Percentiles rank a stretch among this genome's conserved stretches.
These are phyloP conservation scores for Parus major DNA, from an alignment of 2,113 vertebrate genomes.

Conservation along the genomic window DNA sequence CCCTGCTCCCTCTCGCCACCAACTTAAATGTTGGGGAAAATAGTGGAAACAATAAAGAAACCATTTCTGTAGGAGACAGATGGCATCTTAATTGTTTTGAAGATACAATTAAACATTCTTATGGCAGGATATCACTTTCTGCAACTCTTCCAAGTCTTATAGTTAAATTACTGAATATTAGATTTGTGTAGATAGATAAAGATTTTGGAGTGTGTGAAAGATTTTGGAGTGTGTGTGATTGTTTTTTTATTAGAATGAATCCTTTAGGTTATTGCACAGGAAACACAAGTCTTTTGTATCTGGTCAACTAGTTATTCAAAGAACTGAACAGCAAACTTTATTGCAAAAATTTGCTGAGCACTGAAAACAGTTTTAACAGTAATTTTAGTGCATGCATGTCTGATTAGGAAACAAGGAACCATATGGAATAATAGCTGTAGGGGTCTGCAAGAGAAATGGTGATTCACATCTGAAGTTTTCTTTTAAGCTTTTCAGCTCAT, in stretches of 20 bases:
- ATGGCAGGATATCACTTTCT: background rate
- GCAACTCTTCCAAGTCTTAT: background rate
- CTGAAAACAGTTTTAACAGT: background rate
- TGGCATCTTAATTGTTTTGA: constrained; percentile 32
- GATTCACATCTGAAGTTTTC: background rate
- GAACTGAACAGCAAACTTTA: background rate
- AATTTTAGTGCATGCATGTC: background rate
- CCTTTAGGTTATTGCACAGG: background rate
- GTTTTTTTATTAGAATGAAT: background rate
- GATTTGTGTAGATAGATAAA: background rate
- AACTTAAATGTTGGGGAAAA: background rate
- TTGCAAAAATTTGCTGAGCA: background rate
- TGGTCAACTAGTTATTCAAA: background rate
- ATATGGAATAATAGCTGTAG: constrained; percentile 17
- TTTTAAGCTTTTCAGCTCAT: background rate
- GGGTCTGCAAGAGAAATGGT: background rate
- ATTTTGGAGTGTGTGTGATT: background rate
- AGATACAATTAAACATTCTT: background rate
- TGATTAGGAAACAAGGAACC: background rate
- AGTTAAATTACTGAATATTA: background rate
- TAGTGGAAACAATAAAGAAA: background rate
- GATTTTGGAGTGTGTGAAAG: background rate
- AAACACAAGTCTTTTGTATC: background rate
- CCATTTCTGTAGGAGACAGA: background rate
- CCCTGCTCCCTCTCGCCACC: background rate